phyloP scores from a whole-genome alignment of 2,797 vertebrate species.

The Etheostoma perlongum region DNA sequence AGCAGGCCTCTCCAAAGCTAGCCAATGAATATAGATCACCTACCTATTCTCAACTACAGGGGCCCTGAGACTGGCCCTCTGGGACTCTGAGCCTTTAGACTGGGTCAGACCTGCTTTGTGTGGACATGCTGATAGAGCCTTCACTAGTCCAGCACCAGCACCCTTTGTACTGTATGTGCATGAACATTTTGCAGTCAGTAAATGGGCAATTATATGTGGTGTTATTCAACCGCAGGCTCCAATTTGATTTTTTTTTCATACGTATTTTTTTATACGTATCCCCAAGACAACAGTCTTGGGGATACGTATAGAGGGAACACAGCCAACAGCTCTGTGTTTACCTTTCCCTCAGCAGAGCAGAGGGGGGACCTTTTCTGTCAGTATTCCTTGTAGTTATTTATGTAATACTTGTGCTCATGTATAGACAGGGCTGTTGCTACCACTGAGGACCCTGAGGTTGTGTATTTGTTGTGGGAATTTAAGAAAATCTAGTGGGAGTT shows the following conservation, averaged over 20 bases:
- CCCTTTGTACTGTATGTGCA: background rate
- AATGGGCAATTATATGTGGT: slow-evolving; percentile 12
- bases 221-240: slow-evolving; percentile 14
- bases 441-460: background rate
- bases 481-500: too few species aligned
- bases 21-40: slow-evolving; percentile 85
- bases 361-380: slow-evolving; percentile 13
- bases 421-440: background rate
- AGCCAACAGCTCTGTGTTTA: slow-evolving; percentile 25
- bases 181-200: slow-evolving; percentile 35
- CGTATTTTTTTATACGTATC: too few species aligned
- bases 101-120: slow-evolving; percentile 60
- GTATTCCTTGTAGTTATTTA: slow-evolving; percentile 2
- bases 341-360: slow-evolving; percentile 32
- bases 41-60: slow-evolving; percentile 73
- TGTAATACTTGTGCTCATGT: background rate
- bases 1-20: slow-evolving; percentile 76
- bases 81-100: slow-evolving; percentile 69
- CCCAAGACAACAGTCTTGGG: slow-evolving; percentile 19
- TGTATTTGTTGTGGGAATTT: background rate
- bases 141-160: slow-evolving; percentile 30
- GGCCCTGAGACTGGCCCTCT: slow-evolving; percentile 69
- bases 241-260: slow-evolving; percentile 11
- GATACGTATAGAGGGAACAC: slow-evolving; percentile 14
- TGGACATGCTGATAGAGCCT: slow-evolving; percentile 62